A percentile compares a stretch with the other conserved stretches of the same genome.
phyloP scores from a whole-genome alignment of 2,113 vertebrate genomes.

The Ivindomyrus marchei region DNA sequence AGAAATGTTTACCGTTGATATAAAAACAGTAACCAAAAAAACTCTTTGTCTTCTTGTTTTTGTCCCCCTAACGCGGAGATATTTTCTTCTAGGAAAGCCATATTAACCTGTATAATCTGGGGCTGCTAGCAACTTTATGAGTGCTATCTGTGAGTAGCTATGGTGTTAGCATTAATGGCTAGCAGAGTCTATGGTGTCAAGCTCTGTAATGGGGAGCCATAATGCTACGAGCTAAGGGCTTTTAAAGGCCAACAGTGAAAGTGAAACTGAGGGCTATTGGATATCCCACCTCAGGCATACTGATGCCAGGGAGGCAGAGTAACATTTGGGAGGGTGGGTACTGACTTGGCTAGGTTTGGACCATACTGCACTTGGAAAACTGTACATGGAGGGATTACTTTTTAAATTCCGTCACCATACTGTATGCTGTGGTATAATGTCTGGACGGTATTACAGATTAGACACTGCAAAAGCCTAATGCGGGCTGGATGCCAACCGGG shows the following conservation, averaged over 20 bases:
- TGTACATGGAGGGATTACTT: background rate
- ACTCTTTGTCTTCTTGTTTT: background rate
- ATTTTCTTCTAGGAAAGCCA: background rate
- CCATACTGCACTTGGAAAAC: background rate
- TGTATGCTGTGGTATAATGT: background rate
- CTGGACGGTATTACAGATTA: background rate
- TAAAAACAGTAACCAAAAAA: background rate
- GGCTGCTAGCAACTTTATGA: background rate
- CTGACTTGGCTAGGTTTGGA: background rate
- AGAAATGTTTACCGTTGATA: background rate
- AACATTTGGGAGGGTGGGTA: background rate
- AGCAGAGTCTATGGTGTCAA: background rate
- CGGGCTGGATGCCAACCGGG: background rate
- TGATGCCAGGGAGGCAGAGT: background rate
- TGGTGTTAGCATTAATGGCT: background rate
- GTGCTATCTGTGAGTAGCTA: background rate
- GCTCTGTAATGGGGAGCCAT: background rate
- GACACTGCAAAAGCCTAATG: background rate
- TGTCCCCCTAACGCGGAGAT: background rate
- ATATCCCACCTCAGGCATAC: background rate
- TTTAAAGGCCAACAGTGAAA: background rate
- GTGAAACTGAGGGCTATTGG: background rate
- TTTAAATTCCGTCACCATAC: background rate
- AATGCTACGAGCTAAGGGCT: background rate
- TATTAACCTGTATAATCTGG: background rate